phyloP scores from a whole-genome alignment of 2,797 vertebrate species.

The Tangara arthus region DNA sequence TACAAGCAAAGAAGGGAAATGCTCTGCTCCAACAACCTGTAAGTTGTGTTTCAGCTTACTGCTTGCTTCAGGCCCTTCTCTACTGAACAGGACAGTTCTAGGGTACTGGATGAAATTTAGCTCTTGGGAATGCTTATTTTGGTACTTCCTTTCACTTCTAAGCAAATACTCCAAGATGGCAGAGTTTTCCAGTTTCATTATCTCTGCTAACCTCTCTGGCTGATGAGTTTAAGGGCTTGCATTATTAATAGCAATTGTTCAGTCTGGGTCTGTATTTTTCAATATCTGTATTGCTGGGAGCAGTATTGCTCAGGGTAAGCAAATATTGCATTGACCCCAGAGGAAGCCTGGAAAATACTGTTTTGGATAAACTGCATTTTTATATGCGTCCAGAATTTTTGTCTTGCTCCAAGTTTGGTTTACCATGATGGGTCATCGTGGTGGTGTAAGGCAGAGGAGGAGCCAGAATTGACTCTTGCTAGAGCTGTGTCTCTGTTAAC shows the following conservation, averaged over 20 bases:
- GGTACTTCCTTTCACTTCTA: neutral
- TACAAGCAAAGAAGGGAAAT: neutral
- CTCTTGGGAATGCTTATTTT: neutral
- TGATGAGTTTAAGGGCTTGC: neutral
- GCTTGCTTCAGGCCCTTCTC: neutral
- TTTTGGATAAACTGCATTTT: neutral
- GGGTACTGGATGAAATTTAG: neutral
- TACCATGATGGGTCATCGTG: neutral
- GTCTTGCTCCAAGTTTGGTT: neutral
- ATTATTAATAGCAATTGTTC: neutral
- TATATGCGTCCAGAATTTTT: neutral
- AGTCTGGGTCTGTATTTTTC: neutral
- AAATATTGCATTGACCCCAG: neutral
- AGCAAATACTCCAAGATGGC: neutral
- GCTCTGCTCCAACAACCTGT: accelerated
- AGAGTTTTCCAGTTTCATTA: neutral
- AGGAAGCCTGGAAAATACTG: neutral
- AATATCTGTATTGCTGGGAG: neutral
- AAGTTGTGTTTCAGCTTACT: neutral
- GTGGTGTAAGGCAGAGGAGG: neutral
- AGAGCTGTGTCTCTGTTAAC: neutral
- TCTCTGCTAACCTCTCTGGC: neutral
- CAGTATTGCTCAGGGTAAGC: neutral
- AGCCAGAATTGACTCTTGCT: neutral
- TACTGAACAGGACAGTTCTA: neutral